Evolutionary conservation across 2,797 vertebrate genomes (phyloP), one percentile per base, ranked within the genome.

Genomic region (Centropyge bicolor): DNA sequence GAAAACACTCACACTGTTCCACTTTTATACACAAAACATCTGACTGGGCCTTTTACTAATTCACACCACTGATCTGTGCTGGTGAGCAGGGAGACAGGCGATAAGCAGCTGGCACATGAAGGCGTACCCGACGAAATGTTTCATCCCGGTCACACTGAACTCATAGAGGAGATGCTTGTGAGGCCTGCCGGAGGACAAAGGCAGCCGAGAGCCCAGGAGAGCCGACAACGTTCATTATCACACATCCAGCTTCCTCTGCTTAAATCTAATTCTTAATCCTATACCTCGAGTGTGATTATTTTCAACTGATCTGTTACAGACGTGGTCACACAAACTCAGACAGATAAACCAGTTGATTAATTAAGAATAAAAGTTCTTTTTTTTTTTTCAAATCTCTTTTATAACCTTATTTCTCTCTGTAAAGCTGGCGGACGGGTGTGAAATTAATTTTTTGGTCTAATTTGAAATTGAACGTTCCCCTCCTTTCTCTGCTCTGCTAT

Each of bases 371-470:
- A 92, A 86, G 79, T 85, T 64, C 78, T 66, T 88, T 87, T 88
- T 71, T 76, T 7, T 45, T 86, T 88, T 86, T 62, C 17, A 31
- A 88, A 83, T 83, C 81, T 68, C 54, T 90, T 91, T 94, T 89
- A 91, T 83, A 90, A 88, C 88, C 84, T 85, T 88, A 93, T 91
- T 92, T 91, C 87, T 92, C 86, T 89, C 84, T 91, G 84, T 88
- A 87, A 93, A 91, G 81, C 89, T 83, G 12, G 51, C 57, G 76
- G 91, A 94, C 81, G 93, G 91, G 94, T 93, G 92, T 90, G 91
- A 95, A 96, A 96, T 95, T 94, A 94, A 93, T 93, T 94, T 95
- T 94, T 93, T 70, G 84, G 88, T 94, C 90, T 94, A 94, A 96
- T 95, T 94, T 91, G 90, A 95, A 95, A 96, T 95, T 94, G 92